Base-by-base conservation (phyloP, 2,888 invertebrate species). In the Dynastes hyllus region DNA sequence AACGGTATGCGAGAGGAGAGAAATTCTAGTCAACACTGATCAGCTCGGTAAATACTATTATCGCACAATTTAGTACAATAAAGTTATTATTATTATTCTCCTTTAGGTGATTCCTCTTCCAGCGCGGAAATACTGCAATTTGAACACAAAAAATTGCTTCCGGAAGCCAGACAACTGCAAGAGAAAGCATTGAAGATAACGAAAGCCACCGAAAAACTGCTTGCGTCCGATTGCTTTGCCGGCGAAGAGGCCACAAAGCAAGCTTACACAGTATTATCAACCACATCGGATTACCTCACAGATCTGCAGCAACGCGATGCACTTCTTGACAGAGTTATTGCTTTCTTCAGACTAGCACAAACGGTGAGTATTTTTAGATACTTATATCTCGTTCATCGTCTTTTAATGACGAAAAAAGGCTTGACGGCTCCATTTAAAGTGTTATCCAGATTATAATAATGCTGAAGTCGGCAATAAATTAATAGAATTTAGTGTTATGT, bases 141-240 rank as follows among this genome's bases (percentile, higher is more conserved):
- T 85, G 93, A 94, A 84, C 92, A 95, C 85, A 91, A 91, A 79
- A 93, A 93, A 85, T 90, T 94, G 84, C 92, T 95, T 83, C 91
- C 91, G 32, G 94, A 94, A 88, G 94, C 95, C 32, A 91, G 93
- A 90, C 92, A 93, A 80, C 89, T 95, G 79, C 94, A 95, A 86
- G 95, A 96, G 86, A 92, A 92, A 83, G 93, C 94, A 6, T 88
- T 96, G 73, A 94, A 93, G 87, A 93, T 95, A 83, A 93, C 95
- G 29, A 93, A 94, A 85, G 94, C 94, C 55, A 95, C 95, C 16
- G 95, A 96, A 87, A 93, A 94, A 85, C 90, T 96, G 79, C 92
- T 93, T 65, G 91, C 92, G 29, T 91, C 93, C 2, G 94, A 94
- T 45, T 93, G 93, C 85, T 93, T 94, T 84, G 94, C 93, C 29